A percentile compares a stretch with the other conserved stretches of the same genome.
These are phyloP conservation scores for Petaurus breviceps DNA, from an alignment of 2,113 vertebrate genomes.

Conservation along the genomic window DNA sequence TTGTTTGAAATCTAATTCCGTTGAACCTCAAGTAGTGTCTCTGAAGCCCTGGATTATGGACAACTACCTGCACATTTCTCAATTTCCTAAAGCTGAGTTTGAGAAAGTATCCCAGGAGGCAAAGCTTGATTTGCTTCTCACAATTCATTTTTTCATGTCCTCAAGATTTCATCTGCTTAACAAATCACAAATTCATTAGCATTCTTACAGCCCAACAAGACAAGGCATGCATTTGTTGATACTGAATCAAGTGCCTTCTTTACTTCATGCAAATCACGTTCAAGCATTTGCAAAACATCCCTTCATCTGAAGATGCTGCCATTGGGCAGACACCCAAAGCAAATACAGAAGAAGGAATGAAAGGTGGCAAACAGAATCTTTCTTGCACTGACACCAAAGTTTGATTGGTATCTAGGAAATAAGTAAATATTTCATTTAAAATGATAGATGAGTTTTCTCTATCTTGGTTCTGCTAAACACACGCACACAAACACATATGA, in stretches of 20 bases:
- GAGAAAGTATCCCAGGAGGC: slow-evolving; percentile 73
- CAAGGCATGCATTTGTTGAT: slow-evolving; percentile 22
- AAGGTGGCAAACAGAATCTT: slow-evolving; percentile 2
- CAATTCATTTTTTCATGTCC: slow-evolving; percentile 37
- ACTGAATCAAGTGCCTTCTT: slow-evolving; percentile 43
- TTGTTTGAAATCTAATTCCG: slow-evolving; percentile 79
- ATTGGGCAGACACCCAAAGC: not conserved
- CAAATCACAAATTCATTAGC: slow-evolving; percentile 51
- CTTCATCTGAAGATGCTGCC: slow-evolving; percentile 19
- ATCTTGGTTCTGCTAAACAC: not conserved
- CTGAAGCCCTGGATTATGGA: slow-evolving; percentile 76
- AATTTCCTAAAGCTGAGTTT: slow-evolving; percentile 69
- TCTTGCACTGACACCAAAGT: not conserved
- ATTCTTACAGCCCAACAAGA: slow-evolving; percentile 3
- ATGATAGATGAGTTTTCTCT: not conserved
- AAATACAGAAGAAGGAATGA: not conserved
- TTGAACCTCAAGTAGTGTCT: slow-evolving; percentile 71
- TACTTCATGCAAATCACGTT: slow-evolving; percentile 42
- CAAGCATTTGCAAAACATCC: slow-evolving; percentile 32
- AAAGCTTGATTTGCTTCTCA: slow-evolving; percentile 69
- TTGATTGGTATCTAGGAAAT: slow-evolving; percentile 21
- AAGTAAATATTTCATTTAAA: not conserved
- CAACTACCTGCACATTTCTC: slow-evolving; percentile 44
- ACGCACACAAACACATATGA: not conserved
- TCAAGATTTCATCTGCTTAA: slow-evolving; percentile 56